phyloP scores from a whole-genome alignment of 2,113 vertebrate species.

The Piaya cayana region DNA sequence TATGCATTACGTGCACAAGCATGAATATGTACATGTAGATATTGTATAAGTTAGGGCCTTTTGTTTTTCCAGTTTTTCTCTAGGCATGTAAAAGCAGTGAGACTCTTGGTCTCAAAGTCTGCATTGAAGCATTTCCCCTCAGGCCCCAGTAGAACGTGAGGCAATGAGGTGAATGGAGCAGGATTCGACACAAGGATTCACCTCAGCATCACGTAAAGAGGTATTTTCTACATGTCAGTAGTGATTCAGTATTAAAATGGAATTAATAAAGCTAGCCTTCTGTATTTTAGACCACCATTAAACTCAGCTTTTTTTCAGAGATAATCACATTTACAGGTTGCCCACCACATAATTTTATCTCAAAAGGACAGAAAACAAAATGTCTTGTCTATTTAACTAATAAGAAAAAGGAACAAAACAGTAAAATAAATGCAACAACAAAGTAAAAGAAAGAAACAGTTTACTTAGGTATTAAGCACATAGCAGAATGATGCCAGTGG shows the following conservation, averaged over 20 bases:
- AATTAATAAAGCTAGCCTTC: background rate
- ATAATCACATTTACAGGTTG: background rate
- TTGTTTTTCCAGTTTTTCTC: background rate
- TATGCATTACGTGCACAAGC: background rate
- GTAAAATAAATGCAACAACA: background rate
- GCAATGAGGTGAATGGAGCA: background rate
- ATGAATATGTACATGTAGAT: background rate
- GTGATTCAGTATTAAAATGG: background rate
- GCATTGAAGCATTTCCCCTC: background rate
- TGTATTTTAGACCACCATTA: background rate
- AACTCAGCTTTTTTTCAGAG: background rate
- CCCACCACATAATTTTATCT: background rate
- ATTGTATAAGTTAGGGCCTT: background rate
- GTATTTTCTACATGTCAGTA: background rate
- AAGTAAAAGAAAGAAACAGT: background rate
- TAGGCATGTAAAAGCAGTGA: background rate
- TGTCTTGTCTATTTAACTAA: background rate
- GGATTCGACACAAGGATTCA: background rate
- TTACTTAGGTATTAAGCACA: background rate
- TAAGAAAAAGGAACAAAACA: background rate
- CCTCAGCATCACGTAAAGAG: background rate
- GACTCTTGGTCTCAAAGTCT: background rate
- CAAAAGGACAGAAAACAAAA: background rate
- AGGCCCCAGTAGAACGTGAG: background rate
- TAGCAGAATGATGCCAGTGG: background rate